Evolutionary conservation across 2,797 vertebrate genomes (phyloP).

Genomic region (Spea hammondii): DNA sequence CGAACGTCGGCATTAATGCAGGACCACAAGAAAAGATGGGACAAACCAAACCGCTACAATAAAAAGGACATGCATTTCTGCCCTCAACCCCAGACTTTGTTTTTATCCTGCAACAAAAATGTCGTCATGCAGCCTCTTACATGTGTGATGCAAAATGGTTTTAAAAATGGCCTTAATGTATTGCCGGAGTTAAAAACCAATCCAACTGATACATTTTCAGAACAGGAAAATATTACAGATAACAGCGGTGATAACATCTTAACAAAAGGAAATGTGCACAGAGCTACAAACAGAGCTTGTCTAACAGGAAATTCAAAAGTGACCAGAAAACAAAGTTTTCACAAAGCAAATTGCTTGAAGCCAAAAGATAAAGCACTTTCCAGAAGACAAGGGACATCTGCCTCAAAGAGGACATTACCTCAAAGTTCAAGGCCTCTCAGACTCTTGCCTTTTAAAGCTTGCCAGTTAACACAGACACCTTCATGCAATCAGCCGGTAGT

Average conservation of each 20-base stretch:
- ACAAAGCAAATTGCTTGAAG: conserved; percentile 54
- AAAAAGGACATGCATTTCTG: conserved; percentile 6
- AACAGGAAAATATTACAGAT: neutral
- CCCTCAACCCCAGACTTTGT: conserved; percentile 30
- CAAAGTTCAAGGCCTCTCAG: conserved; percentile 63
- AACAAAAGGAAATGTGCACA: neutral
- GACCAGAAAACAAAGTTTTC: conserved; percentile 50
- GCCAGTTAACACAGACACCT: conserved; percentile 84
- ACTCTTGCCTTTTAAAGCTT: conserved; percentile 75
- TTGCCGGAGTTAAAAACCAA: neutral
- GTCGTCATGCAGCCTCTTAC: conserved; percentile 45
- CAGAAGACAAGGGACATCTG: neutral
- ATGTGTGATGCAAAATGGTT: conserved; percentile 16
- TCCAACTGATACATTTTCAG: neutral
- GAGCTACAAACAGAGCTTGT: neutral
- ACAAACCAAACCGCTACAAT: neutral
- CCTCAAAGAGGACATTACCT: conserved; percentile 12
- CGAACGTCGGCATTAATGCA: neutral
- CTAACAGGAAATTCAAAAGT: neutral
- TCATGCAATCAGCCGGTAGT: conserved; percentile 90
- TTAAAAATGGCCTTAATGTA: neutral
- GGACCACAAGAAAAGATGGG: neutral
- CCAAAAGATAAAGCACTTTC: conserved; percentile 58
- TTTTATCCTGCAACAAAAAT: conserved; percentile 39
- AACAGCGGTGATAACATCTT: neutral